Evolutionary conservation across 2,797 vertebrate species (phyloP).

Genomic region (Ceryle rudis): DNA sequence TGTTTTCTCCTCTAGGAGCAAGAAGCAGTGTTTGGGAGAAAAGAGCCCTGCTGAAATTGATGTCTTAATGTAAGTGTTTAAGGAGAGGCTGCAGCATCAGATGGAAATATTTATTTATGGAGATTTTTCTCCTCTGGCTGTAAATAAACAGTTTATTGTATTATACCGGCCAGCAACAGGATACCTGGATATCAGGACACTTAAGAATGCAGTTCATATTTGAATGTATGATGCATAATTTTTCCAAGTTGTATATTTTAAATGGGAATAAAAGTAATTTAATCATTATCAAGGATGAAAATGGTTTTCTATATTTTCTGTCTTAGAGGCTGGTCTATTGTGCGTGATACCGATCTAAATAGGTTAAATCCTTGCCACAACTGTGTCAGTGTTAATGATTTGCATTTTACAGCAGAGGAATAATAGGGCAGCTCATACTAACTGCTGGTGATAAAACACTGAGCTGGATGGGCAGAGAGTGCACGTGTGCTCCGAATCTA

Average conservation of each 20-base stretch:
- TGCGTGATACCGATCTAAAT: background rate
- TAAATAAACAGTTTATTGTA: background rate
- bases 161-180: background rate
- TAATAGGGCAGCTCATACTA: background rate
- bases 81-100: background rate
- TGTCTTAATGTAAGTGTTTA: conserved; percentile 15
- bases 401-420: background rate
- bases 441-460: background rate
- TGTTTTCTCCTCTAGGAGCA: background rate
- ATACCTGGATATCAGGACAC: background rate
- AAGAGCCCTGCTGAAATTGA: background rate
- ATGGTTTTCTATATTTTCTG: background rate
- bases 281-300: background rate
- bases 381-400: background rate
- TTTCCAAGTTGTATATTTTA: conserved; percentile 64
- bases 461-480: background rate
- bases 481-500: accelerated
- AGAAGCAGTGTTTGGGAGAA: background rate
- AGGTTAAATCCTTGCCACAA: background rate
- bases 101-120: conserved; percentile 6
- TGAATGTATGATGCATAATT: conserved; percentile 55
- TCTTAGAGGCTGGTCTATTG: background rate
- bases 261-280: conserved; percentile 60
- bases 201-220: conserved; percentile 15
- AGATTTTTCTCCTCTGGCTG: background rate